Conservation (phyloP, 2,888 invertebrate species). For the Macropis europaea region DNA sequence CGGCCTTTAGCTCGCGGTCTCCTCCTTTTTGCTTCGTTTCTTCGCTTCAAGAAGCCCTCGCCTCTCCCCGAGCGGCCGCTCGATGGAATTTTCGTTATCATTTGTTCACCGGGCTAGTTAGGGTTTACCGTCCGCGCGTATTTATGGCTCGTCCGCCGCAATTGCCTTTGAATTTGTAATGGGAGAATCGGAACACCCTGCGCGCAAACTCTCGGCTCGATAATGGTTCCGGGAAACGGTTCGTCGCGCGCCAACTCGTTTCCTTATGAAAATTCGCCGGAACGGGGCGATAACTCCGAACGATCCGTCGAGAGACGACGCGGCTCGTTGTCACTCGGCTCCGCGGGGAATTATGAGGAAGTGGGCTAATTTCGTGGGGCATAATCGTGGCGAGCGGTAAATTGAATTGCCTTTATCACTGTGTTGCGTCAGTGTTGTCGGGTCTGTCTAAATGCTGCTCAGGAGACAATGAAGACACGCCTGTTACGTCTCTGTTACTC, state of each 20-base stretch:
- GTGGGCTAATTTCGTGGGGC: no score
- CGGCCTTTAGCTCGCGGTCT: constrained; percentile 59
- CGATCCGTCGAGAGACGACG: no score
- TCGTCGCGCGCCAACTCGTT: neutral
- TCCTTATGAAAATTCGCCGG: constrained; percentile 38
- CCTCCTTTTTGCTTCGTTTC: constrained; percentile 32
- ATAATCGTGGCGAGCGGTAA: no score
- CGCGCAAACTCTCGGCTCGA: neutral
- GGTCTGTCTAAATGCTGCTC: no score
- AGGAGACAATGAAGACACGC: no score
- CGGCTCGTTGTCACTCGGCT: no score
- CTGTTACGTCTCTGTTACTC: no score
- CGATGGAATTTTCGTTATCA: constrained; percentile 51
- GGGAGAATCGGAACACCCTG: constrained; percentile 5
- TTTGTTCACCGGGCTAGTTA: constrained; percentile 35
- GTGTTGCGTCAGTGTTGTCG: no score
- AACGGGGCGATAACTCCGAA: no score
- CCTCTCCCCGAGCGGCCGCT: neutral
- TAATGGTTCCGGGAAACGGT: constrained; percentile 42
- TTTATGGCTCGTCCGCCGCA: constrained; percentile 28
- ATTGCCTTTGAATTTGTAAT: constrained; percentile 47
- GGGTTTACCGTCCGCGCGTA: constrained; percentile 27
- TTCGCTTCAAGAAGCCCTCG: constrained; percentile 1
- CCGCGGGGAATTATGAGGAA: no score
- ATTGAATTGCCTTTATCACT: no score